Evolutionary conservation across 2,797 vertebrate genomes (phyloP).

Genomic region (Spinus olivaceus): DNA sequence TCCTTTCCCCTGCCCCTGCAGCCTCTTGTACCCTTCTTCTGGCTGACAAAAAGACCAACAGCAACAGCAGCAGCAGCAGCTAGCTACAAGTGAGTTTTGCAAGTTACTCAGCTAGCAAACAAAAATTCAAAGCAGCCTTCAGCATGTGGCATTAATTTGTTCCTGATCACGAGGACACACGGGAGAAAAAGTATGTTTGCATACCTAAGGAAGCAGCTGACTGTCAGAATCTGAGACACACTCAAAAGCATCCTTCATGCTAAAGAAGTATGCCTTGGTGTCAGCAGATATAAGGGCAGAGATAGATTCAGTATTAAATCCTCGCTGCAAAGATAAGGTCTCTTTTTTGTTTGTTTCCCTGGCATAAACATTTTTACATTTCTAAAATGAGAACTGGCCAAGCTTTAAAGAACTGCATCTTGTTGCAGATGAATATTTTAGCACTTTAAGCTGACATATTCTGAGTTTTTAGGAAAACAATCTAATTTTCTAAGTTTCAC

Average conservation of each 20-base stretch:
- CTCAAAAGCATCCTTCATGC: not conserved
- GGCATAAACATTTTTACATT: not conserved
- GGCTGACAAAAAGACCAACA: not conserved
- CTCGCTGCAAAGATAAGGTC: not conserved
- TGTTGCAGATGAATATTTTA: constrained; percentile 28
- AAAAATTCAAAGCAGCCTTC: not conserved
- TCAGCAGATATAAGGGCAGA: not conserved
- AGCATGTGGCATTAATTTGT: not conserved
- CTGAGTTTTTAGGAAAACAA: constrained; percentile 19
- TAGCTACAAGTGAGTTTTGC: not conserved
- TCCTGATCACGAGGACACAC: not conserved
- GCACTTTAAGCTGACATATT: constrained; percentile 1
- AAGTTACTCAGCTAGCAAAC: not conserved
- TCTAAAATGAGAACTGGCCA: not conserved
- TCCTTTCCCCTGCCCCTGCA: not conserved
- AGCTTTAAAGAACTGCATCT: not conserved
- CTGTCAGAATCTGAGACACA: not conserved
- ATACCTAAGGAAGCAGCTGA: not conserved
- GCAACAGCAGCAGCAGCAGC: not conserved
- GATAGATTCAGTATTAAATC: not conserved
- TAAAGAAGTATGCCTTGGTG: not conserved
- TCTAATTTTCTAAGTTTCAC: not conserved
- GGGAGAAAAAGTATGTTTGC: not conserved
- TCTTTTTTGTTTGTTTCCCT: not conserved
- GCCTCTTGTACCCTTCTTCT: not conserved